A percentile compares a stretch with the other conserved stretches of the same genome.
Evolutionary conservation across 2,113 vertebrate species (phyloP).

Genomic region (Nothobranchius kuhntae): DNA sequence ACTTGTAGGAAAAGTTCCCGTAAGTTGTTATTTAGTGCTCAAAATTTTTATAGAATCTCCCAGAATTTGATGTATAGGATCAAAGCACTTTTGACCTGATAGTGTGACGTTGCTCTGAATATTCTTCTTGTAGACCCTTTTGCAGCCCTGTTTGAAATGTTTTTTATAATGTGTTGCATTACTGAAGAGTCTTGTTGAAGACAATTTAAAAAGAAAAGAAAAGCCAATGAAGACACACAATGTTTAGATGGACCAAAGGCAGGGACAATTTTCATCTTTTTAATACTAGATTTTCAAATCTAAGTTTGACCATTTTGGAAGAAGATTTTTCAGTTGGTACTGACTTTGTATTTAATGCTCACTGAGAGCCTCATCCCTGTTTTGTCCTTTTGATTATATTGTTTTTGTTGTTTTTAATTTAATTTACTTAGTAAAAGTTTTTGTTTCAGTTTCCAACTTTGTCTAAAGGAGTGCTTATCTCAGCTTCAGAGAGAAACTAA

Average conservation of each 20-base stretch:
- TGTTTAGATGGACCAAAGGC: slow-evolving; percentile 89
- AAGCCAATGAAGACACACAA: slow-evolving; percentile 42
- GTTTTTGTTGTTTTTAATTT: slow-evolving; percentile 23
- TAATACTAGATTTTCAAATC: slow-evolving; percentile 17
- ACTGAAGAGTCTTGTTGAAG: slow-evolving; percentile 31
- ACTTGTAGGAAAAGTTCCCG: slow-evolving; percentile 67
- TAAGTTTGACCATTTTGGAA: not conserved
- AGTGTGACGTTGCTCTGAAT: slow-evolving; percentile 37
- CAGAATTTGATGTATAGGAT: slow-evolving; percentile 42
- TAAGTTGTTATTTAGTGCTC: slow-evolving; percentile 55
- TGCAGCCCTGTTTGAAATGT: slow-evolving; percentile 37
- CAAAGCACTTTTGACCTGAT: slow-evolving; percentile 63
- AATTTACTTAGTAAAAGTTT: slow-evolving; percentile 36
- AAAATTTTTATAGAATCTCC: slow-evolving; percentile 27
- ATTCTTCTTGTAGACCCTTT: slow-evolving; percentile 33
- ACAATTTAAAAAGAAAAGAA: slow-evolving; percentile 33
- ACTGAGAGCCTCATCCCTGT: slow-evolving; percentile 22
- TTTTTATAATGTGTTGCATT: slow-evolving; percentile 43
- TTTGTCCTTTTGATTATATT: slow-evolving; percentile 31
- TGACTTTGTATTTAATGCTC: slow-evolving; percentile 21
- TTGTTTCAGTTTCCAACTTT: slow-evolving; percentile 60
- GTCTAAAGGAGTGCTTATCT: slow-evolving; percentile 82
- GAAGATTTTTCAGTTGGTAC: slow-evolving; percentile 55
- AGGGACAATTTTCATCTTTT: slow-evolving; percentile 69
- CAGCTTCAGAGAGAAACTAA: slow-evolving; percentile 84